phyloP scores from a whole-genome alignment of 2,797 vertebrate species.

The Thamnophis elegans region DNA sequence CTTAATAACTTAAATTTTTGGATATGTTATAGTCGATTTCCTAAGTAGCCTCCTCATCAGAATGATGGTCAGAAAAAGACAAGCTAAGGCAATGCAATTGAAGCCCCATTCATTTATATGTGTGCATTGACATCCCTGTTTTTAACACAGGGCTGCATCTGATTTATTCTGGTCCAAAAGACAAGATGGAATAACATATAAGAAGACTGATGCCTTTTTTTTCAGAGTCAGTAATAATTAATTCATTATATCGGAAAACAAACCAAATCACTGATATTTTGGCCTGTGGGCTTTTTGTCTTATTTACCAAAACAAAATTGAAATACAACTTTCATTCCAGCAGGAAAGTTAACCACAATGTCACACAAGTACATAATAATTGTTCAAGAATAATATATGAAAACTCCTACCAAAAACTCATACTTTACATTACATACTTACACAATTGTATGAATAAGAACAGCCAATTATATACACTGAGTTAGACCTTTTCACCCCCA shows the following conservation, averaged over 20 bases:
- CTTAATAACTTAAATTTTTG: not conserved
- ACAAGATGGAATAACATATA: not conserved
- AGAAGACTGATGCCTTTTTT: not conserved
- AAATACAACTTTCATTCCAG: not conserved
- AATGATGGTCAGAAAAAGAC: not conserved
- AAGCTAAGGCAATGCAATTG: not conserved
- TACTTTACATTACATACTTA: not conserved
- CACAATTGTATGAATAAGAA: not conserved
- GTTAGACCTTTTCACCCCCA: conserved; percentile 14
- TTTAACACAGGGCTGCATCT: not conserved
- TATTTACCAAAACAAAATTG: not conserved
- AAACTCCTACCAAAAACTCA: not conserved
- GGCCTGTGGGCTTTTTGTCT: not conserved
- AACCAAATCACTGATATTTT: not conserved
- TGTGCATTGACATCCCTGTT: not conserved
- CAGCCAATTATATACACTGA: not conserved
- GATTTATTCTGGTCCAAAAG: not conserved
- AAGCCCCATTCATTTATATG: not conserved
- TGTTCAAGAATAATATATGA: not conserved
- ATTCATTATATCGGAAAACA: not conserved
- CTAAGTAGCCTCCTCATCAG: not conserved
- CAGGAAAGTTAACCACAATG: not conserved
- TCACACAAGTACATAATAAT: not conserved
- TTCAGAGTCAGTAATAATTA: not conserved
- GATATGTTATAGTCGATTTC: not conserved